A percentile compares a stretch with the other conserved stretches of the same genome.
Evolutionary conservation across 2,797 vertebrate species (phyloP).

Genomic region (Halcyon badia): DNA sequence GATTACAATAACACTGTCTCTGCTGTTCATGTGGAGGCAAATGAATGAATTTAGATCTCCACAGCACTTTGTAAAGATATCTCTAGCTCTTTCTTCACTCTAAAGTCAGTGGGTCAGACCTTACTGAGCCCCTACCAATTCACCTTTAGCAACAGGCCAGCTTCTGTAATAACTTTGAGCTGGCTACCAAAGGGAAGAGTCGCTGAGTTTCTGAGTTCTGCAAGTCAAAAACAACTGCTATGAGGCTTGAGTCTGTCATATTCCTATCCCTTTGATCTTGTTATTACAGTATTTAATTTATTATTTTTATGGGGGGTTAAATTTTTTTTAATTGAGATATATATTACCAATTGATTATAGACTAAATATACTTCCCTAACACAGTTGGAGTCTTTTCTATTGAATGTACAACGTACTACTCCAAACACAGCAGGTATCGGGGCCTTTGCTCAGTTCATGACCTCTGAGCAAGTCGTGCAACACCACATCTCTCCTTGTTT

Average conservation of each 20-base stretch:
- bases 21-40: neutral
- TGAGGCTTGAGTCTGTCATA: neutral
- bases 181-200: neutral
- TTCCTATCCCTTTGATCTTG: neutral
- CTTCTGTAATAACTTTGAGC: neutral
- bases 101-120: neutral
- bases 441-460: neutral
- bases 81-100: neutral
- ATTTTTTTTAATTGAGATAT: neutral
- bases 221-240: neutral
- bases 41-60: neutral
- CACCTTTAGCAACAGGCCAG: neutral
- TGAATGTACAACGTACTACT: neutral
- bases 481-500: neutral
- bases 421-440: neutral
- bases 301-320: neutral
- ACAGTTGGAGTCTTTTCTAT: neutral
- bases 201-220: neutral
- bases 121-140: neutral
- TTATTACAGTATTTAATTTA: neutral
- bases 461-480: neutral
- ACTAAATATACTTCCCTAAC: neutral
- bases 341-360: neutral
- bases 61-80: neutral
- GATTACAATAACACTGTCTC: neutral